Conservation (phyloP, 2,888 invertebrate genomes). For the Athripsodes cinereus region DNA sequence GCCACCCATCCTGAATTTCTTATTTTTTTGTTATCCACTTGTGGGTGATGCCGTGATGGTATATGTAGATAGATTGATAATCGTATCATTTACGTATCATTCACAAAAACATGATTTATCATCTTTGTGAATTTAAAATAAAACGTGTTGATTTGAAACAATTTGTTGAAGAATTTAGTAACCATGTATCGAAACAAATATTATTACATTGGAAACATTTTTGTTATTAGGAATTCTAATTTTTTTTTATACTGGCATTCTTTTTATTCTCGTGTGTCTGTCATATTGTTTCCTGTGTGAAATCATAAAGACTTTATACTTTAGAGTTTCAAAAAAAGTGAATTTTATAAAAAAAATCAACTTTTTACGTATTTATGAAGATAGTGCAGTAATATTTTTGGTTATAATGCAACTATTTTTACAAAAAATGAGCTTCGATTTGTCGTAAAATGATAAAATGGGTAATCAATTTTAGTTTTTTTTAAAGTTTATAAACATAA, state of each 20-base stretch:
- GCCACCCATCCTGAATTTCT: no score
- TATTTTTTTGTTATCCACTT: no score
- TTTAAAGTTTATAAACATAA: not conserved
- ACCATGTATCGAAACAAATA: not conserved
- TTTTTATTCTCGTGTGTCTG: not conserved
- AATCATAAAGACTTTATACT: no score
- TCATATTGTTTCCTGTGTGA: slow-evolving; percentile 1
- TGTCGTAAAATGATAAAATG: not conserved
- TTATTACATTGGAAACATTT: not conserved
- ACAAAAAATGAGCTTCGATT: not conserved
- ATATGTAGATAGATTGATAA: no score
- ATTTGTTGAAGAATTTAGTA: not conserved
- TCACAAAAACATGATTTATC: no score
- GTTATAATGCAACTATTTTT: not conserved
- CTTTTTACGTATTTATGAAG: no score
- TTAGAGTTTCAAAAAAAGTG: no score
- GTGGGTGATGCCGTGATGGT: no score
- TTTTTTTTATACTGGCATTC: not conserved
- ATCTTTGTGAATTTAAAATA: no score
- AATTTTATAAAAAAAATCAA: no score
- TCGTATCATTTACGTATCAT: no score
- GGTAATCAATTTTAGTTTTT: not conserved
- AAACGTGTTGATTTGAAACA: not conserved
- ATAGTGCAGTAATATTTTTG: not conserved
- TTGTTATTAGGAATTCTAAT: not conserved